Percentiles rank a stretch among this genome's conserved stretches.
Conservation (phyloP, 2,888 invertebrate species). For the Nysson spinosus region DNA sequence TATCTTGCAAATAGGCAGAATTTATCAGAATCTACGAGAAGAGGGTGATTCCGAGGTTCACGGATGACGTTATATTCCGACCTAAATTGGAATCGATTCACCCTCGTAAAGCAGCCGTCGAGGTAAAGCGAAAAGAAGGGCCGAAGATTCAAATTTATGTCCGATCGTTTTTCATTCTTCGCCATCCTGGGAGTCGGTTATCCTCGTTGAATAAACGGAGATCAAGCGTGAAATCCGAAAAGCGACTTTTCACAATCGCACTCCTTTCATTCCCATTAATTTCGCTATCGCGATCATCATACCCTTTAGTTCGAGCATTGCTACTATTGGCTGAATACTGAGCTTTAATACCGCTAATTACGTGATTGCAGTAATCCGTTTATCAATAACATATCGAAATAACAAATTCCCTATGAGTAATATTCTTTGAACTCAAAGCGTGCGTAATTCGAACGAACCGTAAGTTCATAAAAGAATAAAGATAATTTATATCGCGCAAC, state of each 20-base stretch:
- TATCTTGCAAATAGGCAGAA: background rate
- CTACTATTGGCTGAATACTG: no score
- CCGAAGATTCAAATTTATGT: constrained; percentile 42
- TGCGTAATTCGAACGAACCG: no score
- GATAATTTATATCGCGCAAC: no score
- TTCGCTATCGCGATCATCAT: constrained; percentile 14
- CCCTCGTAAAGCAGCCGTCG: constrained; percentile 41
- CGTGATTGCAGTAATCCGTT: no score
- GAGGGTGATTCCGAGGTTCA: constrained; percentile 24
- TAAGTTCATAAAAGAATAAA: no score
- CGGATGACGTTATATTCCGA: constrained; percentile 42
- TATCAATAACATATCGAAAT: no score
- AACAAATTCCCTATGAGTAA: no score
- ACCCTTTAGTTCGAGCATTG: background rate
- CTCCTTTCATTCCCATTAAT: constrained; percentile 11
- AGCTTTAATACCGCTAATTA: no score
- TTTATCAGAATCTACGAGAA: constrained; percentile 11
- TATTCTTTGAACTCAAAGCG: no score
- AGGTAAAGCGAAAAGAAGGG: constrained; percentile 35
- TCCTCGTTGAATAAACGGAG: background rate
- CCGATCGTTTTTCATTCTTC: constrained; percentile 23
- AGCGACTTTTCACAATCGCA: constrained; percentile 24
- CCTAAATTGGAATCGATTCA: constrained; percentile 52
- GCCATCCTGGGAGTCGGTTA: constrained; percentile 1
- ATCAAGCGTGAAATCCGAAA: background rate